Evolutionary conservation across 2,888 invertebrate species (phyloP).

Genomic region (Sinhomidia bicolor): DNA sequence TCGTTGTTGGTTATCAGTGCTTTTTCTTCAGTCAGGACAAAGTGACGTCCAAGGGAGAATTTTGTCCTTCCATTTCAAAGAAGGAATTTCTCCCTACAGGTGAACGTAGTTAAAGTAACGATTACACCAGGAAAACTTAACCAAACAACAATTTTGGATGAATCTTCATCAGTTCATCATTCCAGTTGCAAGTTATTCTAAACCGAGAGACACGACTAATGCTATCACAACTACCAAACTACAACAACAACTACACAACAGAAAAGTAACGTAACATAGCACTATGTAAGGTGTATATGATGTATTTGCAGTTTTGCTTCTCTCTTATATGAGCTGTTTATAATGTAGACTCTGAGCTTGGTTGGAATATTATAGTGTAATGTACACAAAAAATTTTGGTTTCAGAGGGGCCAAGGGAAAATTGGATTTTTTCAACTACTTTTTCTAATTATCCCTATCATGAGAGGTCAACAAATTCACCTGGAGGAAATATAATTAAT

Average conservation of each 20-base stretch:
- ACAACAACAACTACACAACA: constrained; percentile 72
- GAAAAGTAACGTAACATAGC: constrained; percentile 66
- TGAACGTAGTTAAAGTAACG: background rate
- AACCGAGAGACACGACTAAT: constrained; percentile 61
- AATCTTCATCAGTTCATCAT: constrained; percentile 45
- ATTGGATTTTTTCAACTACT: constrained; percentile 59
- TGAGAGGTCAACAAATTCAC: constrained; percentile 49
- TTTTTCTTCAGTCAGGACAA: background rate
- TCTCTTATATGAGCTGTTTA: constrained; percentile 55
- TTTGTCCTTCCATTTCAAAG: background rate
- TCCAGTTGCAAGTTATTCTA: constrained; percentile 58
- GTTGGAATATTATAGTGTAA: constrained; percentile 57
- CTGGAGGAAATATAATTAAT: constrained; percentile 51
- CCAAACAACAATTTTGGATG: constrained; percentile 22
- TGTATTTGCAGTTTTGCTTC: constrained; percentile 57
- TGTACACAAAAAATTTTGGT: constrained; percentile 62
- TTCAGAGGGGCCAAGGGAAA: constrained; percentile 65
- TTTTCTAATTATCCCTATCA: constrained; percentile 9
- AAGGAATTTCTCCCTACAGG: background rate
- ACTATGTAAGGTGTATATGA: constrained; percentile 68
- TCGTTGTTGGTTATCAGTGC: constrained; percentile 33
- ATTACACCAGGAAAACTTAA: constrained; percentile 15
- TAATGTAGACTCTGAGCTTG: constrained; percentile 63
- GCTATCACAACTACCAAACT: constrained; percentile 72
- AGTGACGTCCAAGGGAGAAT: background rate